Conservation (phyloP, 2,113 vertebrate genomes). For the Chascanopsetta lugubris region DNA sequence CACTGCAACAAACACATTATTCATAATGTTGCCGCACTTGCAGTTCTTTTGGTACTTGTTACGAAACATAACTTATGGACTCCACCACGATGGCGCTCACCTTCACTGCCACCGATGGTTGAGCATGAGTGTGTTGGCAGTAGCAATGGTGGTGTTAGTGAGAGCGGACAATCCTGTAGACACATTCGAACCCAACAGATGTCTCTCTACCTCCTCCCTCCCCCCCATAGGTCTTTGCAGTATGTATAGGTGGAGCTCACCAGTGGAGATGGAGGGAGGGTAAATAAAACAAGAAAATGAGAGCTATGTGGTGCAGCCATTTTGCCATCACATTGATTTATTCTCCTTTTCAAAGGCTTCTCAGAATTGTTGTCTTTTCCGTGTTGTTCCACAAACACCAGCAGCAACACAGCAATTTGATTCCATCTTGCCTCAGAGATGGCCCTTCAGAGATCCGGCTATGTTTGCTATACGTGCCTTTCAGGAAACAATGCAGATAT, state of each 20-base stretch:
- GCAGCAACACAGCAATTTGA: slow-evolving; percentile 7
- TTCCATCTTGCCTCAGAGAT: not conserved
- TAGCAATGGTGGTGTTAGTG: not conserved
- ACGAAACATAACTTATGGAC: too few species aligned
- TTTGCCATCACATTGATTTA: slow-evolving; percentile 32
- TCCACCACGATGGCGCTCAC: not conserved
- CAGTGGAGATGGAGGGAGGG: slow-evolving; percentile 27
- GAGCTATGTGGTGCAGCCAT: slow-evolving; percentile 21
- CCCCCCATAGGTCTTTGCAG: slow-evolving; percentile 37
- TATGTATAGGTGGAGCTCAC: slow-evolving; percentile 55
- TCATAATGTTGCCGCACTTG: too few species aligned
- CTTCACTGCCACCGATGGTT: not conserved
- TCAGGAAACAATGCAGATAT: slow-evolving; percentile 13
- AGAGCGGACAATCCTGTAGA: slow-evolving; percentile 35
- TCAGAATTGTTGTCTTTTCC: not conserved
- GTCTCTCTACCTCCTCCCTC: slow-evolving; percentile 36
- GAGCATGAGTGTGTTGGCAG: slow-evolving; percentile 7
- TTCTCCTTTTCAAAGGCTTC: slow-evolving; percentile 16
- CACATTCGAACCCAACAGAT: slow-evolving; percentile 58
- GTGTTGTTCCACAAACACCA: slow-evolving; percentile 6
- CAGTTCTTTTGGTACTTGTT: too few species aligned
- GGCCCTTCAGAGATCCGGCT: slow-evolving; percentile 10
- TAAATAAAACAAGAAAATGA: slow-evolving; percentile 43
- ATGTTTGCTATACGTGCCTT: not conserved
- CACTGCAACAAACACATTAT: too few species aligned